phyloP scores from a whole-genome alignment of 2,113 vertebrate species.

The Petromus typicus region DNA sequence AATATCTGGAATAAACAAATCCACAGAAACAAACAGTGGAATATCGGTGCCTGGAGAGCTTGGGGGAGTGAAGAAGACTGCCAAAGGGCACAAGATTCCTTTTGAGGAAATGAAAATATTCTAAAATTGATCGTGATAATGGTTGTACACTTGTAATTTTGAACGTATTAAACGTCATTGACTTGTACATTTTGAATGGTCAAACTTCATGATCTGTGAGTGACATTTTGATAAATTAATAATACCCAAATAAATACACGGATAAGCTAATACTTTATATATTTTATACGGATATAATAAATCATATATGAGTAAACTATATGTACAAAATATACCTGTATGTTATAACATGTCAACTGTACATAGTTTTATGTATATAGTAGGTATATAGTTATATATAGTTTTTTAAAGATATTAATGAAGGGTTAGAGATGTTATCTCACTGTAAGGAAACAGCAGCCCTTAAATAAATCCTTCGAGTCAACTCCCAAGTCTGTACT shows the following conservation, averaged over 20 bases:
- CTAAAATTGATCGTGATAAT: neutral
- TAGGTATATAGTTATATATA: too few species aligned
- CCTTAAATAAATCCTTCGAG: neutral
- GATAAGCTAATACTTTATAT: neutral
- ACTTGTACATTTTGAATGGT: neutral
- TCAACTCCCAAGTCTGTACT: neutral
- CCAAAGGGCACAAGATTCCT: neutral
- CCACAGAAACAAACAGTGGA: neutral
- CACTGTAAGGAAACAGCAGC: neutral
- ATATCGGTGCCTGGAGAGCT: neutral
- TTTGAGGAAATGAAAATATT: neutral
- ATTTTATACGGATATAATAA: neutral
- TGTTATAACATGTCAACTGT: neutral
- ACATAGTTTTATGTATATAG: neutral
- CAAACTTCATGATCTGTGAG: neutral
- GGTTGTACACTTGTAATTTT: neutral
- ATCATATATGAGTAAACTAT: neutral
- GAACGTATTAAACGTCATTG: neutral
- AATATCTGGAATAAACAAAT: constrained; percentile 1
- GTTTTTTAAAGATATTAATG: neutral
- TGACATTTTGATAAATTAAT: neutral
- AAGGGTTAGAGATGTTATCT: neutral
- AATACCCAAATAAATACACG: neutral
- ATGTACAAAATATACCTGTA: neutral
- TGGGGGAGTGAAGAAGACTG: neutral